Base-by-base conservation (phyloP, 2,888 invertebrate genomes). In the Drosophila meridionalis region DNA sequence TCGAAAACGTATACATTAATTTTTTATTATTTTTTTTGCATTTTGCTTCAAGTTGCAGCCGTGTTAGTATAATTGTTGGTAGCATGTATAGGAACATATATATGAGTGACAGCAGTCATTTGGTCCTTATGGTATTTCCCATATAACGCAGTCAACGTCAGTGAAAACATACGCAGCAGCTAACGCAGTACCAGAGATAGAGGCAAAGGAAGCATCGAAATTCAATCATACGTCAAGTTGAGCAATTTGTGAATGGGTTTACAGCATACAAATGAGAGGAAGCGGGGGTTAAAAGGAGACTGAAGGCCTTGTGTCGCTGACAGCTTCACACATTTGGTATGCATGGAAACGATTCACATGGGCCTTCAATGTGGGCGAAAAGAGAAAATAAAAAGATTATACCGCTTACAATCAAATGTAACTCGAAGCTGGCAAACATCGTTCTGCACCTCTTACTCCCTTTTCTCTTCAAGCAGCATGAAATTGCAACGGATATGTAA, bases 151-250 rank as follows among this genome's bases (percentile, higher is more conserved):
- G 66, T 30, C 38, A 60, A 60, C 12, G n/a, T 32, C 28, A 12
- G 11, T 9, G 26, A 14, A 12, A 20, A 20, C 60, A 60, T 42
- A 1, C 11, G n/a, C 47, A 58, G 45, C 20, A 28, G n/a, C n/a
- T n/a, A n/a, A n/a, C n/a, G n/a, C n/a, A n/a, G n/a, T n/a, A n/a
- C n/a, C n/a, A n/a, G n/a, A n/a, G n/a, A n/a, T n/a, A n/a, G n/a
- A n/a, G n/a, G n/a, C n/a, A n/a, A 20, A 20, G 28, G 43, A 61
- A 67, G 70, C 63, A 58, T 82, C 61, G 73, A 85, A 87, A 89
- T 87, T 84, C 90, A 89, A 89, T 89, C 82, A 82, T 73, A 84
- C 75, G 87, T 86, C 82, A 86, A 69, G 71, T 75, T 75, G 73
- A 79, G 61, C 74, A 69, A 69, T 74, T 72, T 73, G 66, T 73